phyloP scores from a whole-genome alignment of 2,888 invertebrate genomes.

The Toxonevra muliebris region DNA sequence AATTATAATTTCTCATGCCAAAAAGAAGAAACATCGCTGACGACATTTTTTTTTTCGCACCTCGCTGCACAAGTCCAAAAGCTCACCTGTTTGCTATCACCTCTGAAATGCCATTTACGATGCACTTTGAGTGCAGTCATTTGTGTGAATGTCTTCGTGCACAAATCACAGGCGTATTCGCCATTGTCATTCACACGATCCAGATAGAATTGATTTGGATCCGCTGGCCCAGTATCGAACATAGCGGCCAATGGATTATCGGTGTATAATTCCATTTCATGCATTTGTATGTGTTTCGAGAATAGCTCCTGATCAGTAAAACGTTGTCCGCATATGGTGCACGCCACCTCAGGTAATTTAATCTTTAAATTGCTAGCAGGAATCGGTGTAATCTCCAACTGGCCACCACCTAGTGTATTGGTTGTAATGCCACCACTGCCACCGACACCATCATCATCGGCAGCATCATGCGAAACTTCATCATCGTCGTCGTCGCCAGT shows the following conservation, averaged over 20 bases:
- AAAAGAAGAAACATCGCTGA: conserved; percentile 15
- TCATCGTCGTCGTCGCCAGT: conserved; percentile 57
- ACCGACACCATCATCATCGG: conserved; percentile 36
- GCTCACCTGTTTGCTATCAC: conserved; percentile 66
- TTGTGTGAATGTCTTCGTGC: conserved; percentile 63
- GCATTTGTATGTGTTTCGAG: conserved; percentile 62
- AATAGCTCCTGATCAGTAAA: conserved; percentile 64
- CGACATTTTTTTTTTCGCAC: conserved; percentile 40
- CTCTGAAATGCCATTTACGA: conserved; percentile 66
- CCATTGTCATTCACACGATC: conserved; percentile 63
- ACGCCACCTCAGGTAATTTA: conserved; percentile 60
- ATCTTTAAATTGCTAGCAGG: conserved; percentile 49
- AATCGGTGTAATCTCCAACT: conserved; percentile 34
- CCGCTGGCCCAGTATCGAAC: conserved; percentile 64
- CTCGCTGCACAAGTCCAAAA: conserved; percentile 62
- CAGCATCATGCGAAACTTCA: conserved; percentile 37
- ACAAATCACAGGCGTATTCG: conserved; percentile 65
- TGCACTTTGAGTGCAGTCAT: conserved; percentile 65
- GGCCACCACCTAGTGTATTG: conserved; percentile 38
- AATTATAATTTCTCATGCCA: conserved; percentile 24
- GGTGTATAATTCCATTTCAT: conserved; percentile 62
- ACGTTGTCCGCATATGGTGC: conserved; percentile 61
- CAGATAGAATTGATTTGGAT: conserved; percentile 62
- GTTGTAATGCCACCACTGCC: conserved; percentile 35
- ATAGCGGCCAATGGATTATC: conserved; percentile 63